phyloP scores from a whole-genome alignment of 2,888 invertebrate species.

The Synanthedon andrenaeformis region DNA sequence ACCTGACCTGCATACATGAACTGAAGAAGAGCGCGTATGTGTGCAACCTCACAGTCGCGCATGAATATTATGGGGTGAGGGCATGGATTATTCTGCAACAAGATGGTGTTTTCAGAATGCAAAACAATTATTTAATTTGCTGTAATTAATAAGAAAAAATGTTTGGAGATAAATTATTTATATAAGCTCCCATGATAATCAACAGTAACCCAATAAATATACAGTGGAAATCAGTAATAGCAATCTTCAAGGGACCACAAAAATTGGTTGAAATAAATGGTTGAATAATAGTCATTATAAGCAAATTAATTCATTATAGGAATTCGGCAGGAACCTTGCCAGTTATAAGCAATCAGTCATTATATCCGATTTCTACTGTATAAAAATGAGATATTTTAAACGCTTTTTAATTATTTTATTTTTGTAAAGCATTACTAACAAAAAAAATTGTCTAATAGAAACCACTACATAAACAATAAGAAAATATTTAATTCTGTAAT shows the following conservation, averaged over 20 bases:
- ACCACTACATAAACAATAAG: too few species aligned
- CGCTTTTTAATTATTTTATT: too few species aligned
- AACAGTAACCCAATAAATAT: background rate
- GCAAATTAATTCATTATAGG: too few species aligned
- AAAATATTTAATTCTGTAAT: background rate
- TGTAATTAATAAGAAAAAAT: background rate
- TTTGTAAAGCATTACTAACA: too few species aligned
- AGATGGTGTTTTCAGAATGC: background rate
- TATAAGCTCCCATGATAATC: background rate
- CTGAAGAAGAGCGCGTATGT: conserved; percentile 81
- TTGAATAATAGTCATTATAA: too few species aligned
- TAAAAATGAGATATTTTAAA: background rate
- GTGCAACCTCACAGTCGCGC: conserved; percentile 84
- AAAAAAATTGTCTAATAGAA: too few species aligned
- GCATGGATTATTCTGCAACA: conserved; percentile 83
- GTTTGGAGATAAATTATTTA: background rate
- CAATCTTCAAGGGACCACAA: too few species aligned
- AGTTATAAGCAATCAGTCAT: too few species aligned
- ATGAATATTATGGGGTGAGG: conserved; percentile 88
- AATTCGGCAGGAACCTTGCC: too few species aligned
- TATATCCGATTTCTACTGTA: too few species aligned
- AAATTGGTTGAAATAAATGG: too few species aligned
- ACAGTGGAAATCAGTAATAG: background rate
- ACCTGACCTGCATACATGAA: conserved; percentile 91
- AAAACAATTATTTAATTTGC: background rate